Conservation (phyloP, 2,888 invertebrate species). For the Cryptus armator region DNA sequence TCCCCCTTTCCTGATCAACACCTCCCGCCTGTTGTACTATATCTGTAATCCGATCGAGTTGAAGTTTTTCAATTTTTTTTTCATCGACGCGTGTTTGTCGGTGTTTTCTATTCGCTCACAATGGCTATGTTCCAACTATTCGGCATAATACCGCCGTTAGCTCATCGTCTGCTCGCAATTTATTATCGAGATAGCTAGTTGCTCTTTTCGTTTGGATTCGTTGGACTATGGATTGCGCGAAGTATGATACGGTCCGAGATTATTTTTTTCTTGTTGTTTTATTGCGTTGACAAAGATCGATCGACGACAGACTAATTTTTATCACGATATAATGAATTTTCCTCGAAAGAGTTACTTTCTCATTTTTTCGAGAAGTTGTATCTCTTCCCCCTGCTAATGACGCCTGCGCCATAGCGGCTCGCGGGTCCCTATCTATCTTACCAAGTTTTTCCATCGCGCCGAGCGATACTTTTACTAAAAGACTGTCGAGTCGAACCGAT, state of each 20-base stretch:
- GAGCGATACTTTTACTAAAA: constrained; percentile 1
- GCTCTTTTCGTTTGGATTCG: no score
- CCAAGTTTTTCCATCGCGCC: not conserved
- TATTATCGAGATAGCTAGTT: not conserved
- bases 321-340: not conserved
- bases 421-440: not conserved
- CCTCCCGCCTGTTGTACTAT: no score
- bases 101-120: not conserved
- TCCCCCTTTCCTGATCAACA: no score
- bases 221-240: no score
- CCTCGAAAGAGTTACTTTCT: constrained; percentile 1
- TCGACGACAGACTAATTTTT: not conserved
- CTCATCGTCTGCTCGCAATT: not conserved
- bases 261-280: no score
- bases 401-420: not conserved
- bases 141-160: constrained; percentile 5
- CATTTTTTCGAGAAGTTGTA: not conserved
- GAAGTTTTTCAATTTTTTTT: not conserved
- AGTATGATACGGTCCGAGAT: no score
- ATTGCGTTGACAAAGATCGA: not conserved
- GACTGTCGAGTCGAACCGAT: constrained; percentile 23
- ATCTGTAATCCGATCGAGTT: no score
- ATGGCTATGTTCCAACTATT: constrained; percentile 25
- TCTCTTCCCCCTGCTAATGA: not conserved
- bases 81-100: constrained; percentile 5